Base-by-base conservation (phyloP, 2,888 invertebrate species). In the Pristionchus maxplancki region DNA sequence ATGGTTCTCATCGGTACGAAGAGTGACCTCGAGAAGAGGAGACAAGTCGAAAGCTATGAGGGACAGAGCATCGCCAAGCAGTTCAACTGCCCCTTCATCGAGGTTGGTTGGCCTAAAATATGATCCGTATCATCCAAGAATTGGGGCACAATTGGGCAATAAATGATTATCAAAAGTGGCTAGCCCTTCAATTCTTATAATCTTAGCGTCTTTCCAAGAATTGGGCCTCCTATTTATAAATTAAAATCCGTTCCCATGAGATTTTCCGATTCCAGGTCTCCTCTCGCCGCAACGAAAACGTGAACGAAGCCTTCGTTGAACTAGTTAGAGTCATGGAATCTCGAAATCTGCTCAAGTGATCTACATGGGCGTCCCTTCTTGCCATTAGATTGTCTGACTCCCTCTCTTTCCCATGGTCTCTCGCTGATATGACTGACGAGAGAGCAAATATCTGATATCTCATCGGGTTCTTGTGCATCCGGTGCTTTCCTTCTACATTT, bases 41-140 rank as follows among this genome's bases (percentile, higher is more conserved):
- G 87, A 87, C 44, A 74, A 24, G 87, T 87, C 15, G 74, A 50
- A n/a, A 34, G 64, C 4, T 87, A 87, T 31, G 87, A 87, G 67
- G 87, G 87, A 40, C 78, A 87, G 24, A n/a, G 28, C 40, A 17
- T 87, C 11, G 87, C 87, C 13, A 87, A 78, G 58, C 74, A 74
- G n/a, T 78, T 53, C 78, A 58, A 78, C 13, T 87, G 74, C 24
- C 87, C 87, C 24, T 87, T 87, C 37, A 20, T 87, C 15, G 87
- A 87, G 87, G 86, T 67, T 62, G 4, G 62, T 62, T 11, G n/a
- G 20, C 50, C 15, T 50, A 50, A 20, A 8, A 50, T 20, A 50
- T 50, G 17, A 11, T 50, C n/a, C n/a, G n/a, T n/a, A n/a, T 50
- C 20, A 50, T 1, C 17, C 50, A n/a, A n/a, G 17, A 48, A 48